Evolutionary conservation across 2,888 invertebrate genomes (phyloP).

Genomic region (Charanyca ferruginea): DNA sequence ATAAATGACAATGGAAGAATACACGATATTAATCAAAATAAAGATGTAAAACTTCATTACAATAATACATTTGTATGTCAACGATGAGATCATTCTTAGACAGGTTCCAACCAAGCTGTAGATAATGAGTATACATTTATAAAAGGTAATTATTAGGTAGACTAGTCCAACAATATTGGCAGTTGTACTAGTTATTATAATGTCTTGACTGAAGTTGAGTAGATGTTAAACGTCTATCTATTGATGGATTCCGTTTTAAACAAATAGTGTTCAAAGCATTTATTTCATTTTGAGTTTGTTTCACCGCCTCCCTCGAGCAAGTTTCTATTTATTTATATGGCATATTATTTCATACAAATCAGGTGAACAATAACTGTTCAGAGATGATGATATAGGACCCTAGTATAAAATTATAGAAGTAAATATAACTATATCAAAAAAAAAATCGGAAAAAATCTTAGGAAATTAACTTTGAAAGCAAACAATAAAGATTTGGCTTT

Average conservation of each 20-base stretch:
- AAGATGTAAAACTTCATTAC: constrained; percentile 29
- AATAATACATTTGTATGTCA: constrained; percentile 13
- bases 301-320: too few relatives aligned
- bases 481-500: not conserved
- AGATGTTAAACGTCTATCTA: not conserved
- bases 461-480: too few relatives aligned
- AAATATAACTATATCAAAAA: too few relatives aligned
- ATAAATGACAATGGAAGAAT: not conserved
- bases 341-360: too few relatives aligned
- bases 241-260: constrained; percentile 20
- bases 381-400: not conserved
- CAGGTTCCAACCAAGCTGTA: constrained; percentile 37
- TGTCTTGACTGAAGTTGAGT: constrained; percentile 17
- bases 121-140: constrained; percentile 32
- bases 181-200: constrained; percentile 22
- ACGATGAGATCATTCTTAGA: constrained; percentile 42
- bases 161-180: constrained; percentile 30
- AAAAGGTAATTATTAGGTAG: constrained; percentile 44
- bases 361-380: not conserved
- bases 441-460: too few relatives aligned
- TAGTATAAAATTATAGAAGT: too few relatives aligned
- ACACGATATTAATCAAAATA: constrained; percentile 10
- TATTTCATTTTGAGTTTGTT: not conserved
- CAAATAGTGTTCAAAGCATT: constrained; percentile 12
- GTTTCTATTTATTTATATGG: too few relatives aligned